Conservation (phyloP, 2,113 vertebrate species). For the Tachysurus fulvidraco region DNA sequence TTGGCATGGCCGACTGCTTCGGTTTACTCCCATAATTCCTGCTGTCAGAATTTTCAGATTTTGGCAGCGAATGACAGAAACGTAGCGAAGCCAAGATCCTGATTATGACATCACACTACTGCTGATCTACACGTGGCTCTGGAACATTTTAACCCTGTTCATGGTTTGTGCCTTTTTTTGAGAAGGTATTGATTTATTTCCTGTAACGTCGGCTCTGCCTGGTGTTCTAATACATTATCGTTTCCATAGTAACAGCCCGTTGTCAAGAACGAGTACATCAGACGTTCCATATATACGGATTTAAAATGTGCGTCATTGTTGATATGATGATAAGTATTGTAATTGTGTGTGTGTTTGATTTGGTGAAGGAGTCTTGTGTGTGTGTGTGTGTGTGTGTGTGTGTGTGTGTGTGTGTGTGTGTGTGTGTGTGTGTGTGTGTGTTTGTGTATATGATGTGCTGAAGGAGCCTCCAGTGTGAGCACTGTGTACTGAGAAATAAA, state of each 20-base stretch:
- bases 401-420: too few species aligned
- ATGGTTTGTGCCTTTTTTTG: background rate
- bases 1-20: background rate
- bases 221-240: background rate
- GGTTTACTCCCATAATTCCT: constrained; percentile 31
- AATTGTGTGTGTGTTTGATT: too few species aligned
- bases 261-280: too few species aligned
- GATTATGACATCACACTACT: constrained; percentile 1
- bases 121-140: constrained; percentile 1
- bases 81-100: background rate
- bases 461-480: too few species aligned
- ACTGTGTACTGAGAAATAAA: too few species aligned
- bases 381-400: too few species aligned
- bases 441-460: too few species aligned
- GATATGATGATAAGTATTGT: too few species aligned
- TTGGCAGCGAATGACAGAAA: constrained; percentile 2
- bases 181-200: background rate
- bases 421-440: too few species aligned
- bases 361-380: background rate
- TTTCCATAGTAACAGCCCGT: background rate
- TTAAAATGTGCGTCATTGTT: background rate
- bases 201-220: background rate
- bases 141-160: background rate
- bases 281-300: background rate
- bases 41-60: constrained; percentile 24